Base-by-base conservation (phyloP, 2,113 vertebrate genomes). In the Ceuthmochares aereus region DNA sequence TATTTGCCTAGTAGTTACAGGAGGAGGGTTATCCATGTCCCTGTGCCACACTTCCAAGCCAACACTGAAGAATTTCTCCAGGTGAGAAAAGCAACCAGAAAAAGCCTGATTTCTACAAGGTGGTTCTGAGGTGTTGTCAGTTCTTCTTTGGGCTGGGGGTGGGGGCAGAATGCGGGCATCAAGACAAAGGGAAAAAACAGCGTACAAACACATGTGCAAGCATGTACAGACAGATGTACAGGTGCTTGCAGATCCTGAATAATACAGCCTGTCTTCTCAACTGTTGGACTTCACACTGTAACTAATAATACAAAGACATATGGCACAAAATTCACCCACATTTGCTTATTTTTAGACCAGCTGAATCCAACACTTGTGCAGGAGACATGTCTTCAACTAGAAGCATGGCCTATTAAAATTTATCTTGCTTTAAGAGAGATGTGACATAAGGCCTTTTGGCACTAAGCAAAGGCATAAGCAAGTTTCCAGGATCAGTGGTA, bases 381-480 rank as follows among this genome's bases (percentile, higher is more conserved):
- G 66, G 51, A 93, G 45, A 70, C 8, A 4, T 5, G 58, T 51
- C 70, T 90, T 93, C 69, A 85, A 17, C 64, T n/a, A 68, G 74
- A 80, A 85, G 87, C 42, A 55, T 0, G 3, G 30, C 85, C 85
- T 78, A 66, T 74, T 45, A 30, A 54, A 45, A 27, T 75, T 36
- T 75, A 36, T 94, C 56, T 96, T 95, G 79, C 83, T 84, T 92
- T 27, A 62, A 84, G 43, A 92, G 52, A 77, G 80, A 85, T 88
- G 59, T 83, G 84, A 90, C 58, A 7, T 70, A 79, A 97, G 97
- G 96, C 98, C 98, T 93, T 98, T 98, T 98, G 98, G 98, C 98
- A 98, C 97, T 92, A 96, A 55, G 89, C 87, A 95, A 97, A 98
- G 93, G 94, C 84, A 36, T 63, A 74, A 74, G 93, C 75, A 95